Evolutionary conservation across 1,140 invertebrate genomes (phyloP).

Genomic region (Stratiolaelaps scimitus): DNA sequence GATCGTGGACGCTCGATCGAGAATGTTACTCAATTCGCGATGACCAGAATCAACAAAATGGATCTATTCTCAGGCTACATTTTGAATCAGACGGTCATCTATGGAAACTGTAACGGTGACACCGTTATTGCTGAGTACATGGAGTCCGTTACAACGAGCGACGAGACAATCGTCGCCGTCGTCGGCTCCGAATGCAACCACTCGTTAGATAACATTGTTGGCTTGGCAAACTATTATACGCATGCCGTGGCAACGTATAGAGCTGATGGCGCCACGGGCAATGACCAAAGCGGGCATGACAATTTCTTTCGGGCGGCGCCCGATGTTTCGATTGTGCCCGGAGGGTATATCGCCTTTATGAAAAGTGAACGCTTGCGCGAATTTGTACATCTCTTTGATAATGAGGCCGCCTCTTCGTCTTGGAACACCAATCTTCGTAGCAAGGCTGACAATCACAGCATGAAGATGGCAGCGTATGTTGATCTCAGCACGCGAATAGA

Average conservation of each 20-base stretch:
- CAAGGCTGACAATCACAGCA: too few relatives aligned
- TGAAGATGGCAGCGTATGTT: too few relatives aligned
- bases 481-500: too few relatives aligned
- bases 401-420: too few relatives aligned
- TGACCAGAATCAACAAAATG: not conserved
- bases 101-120: constrained; percentile 15
- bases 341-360: not conserved
- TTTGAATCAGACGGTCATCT: not conserved
- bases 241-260: not conserved
- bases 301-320: constrained; percentile 7
- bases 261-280: not conserved
- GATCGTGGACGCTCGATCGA: not conserved
- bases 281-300: not conserved
- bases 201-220: not conserved
- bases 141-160: not conserved
- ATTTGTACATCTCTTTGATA: too few relatives aligned
- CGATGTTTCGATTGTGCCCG: not conserved
- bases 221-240: not conserved
- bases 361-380: not conserved
- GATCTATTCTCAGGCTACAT: not conserved
- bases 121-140: not conserved
- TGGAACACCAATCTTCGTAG: too few relatives aligned
- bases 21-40: not conserved
- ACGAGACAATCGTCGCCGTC: not conserved
- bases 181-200: constrained; percentile 17